Percentiles rank a stretch among this genome's conserved stretches.
phyloP scores from a whole-genome alignment of 2,888 invertebrate species.

The Cynaeus angustus region DNA sequence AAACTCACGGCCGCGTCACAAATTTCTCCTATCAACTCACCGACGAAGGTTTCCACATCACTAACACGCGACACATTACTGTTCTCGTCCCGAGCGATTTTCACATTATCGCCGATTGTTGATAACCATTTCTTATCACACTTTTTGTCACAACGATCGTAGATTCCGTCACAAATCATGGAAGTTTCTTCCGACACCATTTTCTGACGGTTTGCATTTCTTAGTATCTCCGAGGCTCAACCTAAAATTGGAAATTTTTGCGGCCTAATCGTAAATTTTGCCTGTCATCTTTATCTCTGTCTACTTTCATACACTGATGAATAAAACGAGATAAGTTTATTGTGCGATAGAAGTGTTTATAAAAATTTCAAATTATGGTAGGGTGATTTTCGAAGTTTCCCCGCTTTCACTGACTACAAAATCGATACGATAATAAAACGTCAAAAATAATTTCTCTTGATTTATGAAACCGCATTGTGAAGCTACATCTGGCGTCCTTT shows the following conservation, averaged over 20 bases:
- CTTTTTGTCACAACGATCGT: slow-evolving; percentile 16
- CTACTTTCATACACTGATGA: slow-evolving; percentile 46
- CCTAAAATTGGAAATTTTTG: slow-evolving; percentile 33
- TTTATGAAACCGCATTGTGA: slow-evolving; percentile 39
- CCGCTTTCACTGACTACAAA: slow-evolving; percentile 36
- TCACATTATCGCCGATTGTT: slow-evolving; percentile 50
- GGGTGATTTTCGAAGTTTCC: slow-evolving; percentile 7
- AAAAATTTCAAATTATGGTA: not conserved
- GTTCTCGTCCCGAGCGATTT: slow-evolving; percentile 32
- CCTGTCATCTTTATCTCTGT: slow-evolving; percentile 41
- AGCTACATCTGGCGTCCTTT: slow-evolving; percentile 40
- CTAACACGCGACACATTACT: slow-evolving; percentile 38
- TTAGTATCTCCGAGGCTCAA: not conserved
- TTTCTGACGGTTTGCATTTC: slow-evolving; percentile 15
- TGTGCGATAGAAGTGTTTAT: slow-evolving; percentile 13
- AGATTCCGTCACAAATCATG: slow-evolving; percentile 20
- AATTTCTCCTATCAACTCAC: slow-evolving; percentile 55
- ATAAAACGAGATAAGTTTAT: slow-evolving; percentile 33
- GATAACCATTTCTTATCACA: slow-evolving; percentile 55
- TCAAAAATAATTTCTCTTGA: slow-evolving; percentile 40
- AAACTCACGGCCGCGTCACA: slow-evolving; percentile 55
- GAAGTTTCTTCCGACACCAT: slow-evolving; percentile 48
- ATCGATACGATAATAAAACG: slow-evolving; percentile 38
- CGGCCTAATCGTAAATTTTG: slow-evolving; percentile 34
- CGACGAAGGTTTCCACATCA: slow-evolving; percentile 52